A percentile compares a stretch with the other conserved stretches of the same genome.
These are phyloP conservation scores for Sphaeramia orbicularis DNA, from an alignment of 2,797 vertebrate genomes.

Conservation along the genomic window DNA sequence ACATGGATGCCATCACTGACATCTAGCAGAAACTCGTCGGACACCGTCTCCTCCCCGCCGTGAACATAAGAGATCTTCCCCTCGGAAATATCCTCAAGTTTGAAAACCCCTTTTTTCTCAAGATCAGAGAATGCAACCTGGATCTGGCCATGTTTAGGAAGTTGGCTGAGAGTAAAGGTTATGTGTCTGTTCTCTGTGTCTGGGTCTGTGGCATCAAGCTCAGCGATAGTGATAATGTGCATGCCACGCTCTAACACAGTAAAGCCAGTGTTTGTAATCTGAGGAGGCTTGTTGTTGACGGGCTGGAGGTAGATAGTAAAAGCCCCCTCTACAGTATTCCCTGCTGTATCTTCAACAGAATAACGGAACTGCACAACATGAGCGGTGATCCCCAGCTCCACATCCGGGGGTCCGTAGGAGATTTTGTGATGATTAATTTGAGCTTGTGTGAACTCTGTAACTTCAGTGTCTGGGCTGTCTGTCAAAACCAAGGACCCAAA, in stretches of 20 bases:
- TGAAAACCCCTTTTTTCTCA: conserved; percentile 85
- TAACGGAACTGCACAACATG: conserved; percentile 93
- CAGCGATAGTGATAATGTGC: conserved; percentile 85
- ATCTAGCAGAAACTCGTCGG: conserved; percentile 90
- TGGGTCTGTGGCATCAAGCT: conserved; percentile 88
- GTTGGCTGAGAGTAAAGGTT: conserved; percentile 89
- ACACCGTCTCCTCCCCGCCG: conserved; percentile 86
- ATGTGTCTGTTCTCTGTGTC: conserved; percentile 89
- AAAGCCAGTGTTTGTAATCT: conserved; percentile 95
- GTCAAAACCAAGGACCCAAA: conserved; percentile 92
- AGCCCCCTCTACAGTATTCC: conserved; percentile 88
- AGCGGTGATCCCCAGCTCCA: conserved; percentile 92
- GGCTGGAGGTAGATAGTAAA: conserved; percentile 93
- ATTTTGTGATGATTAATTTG: conserved; percentile 97
- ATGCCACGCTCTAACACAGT: conserved; percentile 86
- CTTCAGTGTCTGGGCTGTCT: conserved; percentile 86
- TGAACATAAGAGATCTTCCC: conserved; percentile 91
- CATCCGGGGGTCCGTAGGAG: conserved; percentile 89
- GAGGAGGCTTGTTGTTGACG: conserved; percentile 94
- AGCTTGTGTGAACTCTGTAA: conserved; percentile 94
- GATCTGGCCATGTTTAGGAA: conserved; percentile 88
- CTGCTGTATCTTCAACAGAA: conserved; percentile 90
- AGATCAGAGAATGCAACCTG: conserved; percentile 84
- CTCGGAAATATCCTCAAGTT: conserved; percentile 86
- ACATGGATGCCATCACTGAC: conserved; percentile 92